These are phyloP conservation scores for Python bivittatus DNA, from an alignment of 2,113 vertebrate species.

Conservation along the genomic window DNA sequence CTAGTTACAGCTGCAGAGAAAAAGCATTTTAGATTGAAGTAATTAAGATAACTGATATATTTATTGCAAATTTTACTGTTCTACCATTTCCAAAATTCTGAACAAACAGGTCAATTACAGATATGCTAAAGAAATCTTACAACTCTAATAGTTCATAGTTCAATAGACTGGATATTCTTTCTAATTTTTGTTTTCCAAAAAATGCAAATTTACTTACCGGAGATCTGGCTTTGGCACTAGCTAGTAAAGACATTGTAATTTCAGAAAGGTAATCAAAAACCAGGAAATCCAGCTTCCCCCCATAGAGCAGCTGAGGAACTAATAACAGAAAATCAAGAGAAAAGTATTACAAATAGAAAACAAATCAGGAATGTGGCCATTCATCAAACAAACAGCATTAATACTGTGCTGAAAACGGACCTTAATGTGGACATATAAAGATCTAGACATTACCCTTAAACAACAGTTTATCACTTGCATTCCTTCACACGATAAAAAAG, in stretches of 20 bases:
- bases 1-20: neutral
- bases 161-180: neutral
- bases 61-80: neutral
- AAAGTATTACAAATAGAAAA: neutral
- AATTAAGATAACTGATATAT: neutral
- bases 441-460: neutral
- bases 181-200: neutral
- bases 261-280: slow-evolving; percentile 91
- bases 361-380: neutral
- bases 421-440: neutral
- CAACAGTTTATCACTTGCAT: neutral
- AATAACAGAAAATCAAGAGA: slow-evolving; percentile 33
- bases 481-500: neutral
- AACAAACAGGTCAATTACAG: neutral
- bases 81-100: neutral
- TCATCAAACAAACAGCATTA: neutral
- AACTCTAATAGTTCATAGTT: neutral
- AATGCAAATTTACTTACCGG: slow-evolving; percentile 75
- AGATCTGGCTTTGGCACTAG: slow-evolving; percentile 76
- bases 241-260: slow-evolving; percentile 86
- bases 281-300: slow-evolving; percentile 84
- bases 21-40: neutral
- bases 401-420: neutral
- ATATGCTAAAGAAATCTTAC: neutral
- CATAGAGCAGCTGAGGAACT: slow-evolving; percentile 83